phyloP scores from a whole-genome alignment of 2,888 invertebrate genomes.

The Philopedon plagiatum region DNA sequence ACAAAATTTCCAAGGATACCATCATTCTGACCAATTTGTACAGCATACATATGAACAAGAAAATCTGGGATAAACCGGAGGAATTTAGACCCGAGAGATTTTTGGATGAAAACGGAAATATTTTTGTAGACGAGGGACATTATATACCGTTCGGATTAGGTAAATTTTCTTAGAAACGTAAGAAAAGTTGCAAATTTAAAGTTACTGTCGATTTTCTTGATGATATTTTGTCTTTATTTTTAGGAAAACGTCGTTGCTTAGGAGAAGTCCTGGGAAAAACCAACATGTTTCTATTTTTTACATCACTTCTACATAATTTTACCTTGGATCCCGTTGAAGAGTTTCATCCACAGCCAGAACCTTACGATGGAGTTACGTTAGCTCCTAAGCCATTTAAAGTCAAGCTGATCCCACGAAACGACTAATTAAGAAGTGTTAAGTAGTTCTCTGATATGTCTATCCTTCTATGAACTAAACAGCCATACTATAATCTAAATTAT shows the following conservation, averaged over 20 bases:
- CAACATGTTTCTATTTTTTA: constrained; percentile 74
- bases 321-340: constrained; percentile 62
- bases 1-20: constrained; percentile 71
- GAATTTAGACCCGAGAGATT: constrained; percentile 78
- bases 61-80: constrained; percentile 74
- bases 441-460: no score
- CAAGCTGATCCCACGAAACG: constrained; percentile 53
- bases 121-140: constrained; percentile 69
- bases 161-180: no score
- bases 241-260: constrained; percentile 76
- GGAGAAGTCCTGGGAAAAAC: constrained; percentile 77
- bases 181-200: no score
- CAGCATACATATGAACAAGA: constrained; percentile 74
- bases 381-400: constrained; percentile 65
- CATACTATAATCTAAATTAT: no score
- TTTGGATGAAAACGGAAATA: constrained; percentile 71
- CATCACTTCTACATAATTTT: constrained; percentile 74
- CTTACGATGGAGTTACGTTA: constrained; percentile 64
- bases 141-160: constrained; percentile 79
- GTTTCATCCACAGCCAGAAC: constrained; percentile 56
- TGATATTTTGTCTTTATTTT: no score
- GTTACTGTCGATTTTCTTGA: no score
- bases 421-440: not conserved
- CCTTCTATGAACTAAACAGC: not conserved
- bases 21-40: constrained; percentile 74